Evolutionary conservation across 1,140 invertebrate genomes (phyloP), one percentile per base, ranked within the genome.

Genomic region (Tribolium castaneum): DNA sequence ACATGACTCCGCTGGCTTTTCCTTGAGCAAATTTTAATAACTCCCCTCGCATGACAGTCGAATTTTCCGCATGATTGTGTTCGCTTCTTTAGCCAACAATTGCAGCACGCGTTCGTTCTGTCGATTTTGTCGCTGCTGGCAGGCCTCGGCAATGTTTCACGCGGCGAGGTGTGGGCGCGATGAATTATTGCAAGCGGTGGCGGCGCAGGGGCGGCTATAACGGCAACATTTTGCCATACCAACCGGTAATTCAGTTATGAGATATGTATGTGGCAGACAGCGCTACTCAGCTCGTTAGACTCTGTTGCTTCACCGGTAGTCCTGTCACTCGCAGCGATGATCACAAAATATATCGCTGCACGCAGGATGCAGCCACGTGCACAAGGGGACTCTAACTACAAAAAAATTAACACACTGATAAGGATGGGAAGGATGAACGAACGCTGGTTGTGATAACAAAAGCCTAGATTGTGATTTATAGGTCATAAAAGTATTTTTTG

Each of bases 191-290:
- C 51, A 7, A 14, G 16, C 51, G 39, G 39, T 9, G 39, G 39
- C 13, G 16, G 51, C 30, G 59, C 59, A 30, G 30, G 59, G 59
- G 19, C 22, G 35, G 34, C 49, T 3, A 54, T 62, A 30, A 59
- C 35, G 56, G 75, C 56, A 49, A 59, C 59, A 49, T 59, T 45
- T 59, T 76, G 59, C 75, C 39, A 76, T 76, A 50, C 59, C 76
- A 16, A 71, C 76, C 70, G 76, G 66, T 77, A 77, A 77, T 77
- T 77, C 76, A 54, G 76, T 77, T 77, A 77, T 77, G 76, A 77
- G 76, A 70, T 77, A 71, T 71, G 76, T 77, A 72, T 72, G 50
- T 72, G 59, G 59, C 59, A 66, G 59, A 66, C 59, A 59, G 59
- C 59, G 59, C 59, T 66, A 66, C 59, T 66, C 59, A 66, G 59